Base-by-base conservation (phyloP, 2,888 invertebrate genomes). In the Drosophila yooni region DNA sequence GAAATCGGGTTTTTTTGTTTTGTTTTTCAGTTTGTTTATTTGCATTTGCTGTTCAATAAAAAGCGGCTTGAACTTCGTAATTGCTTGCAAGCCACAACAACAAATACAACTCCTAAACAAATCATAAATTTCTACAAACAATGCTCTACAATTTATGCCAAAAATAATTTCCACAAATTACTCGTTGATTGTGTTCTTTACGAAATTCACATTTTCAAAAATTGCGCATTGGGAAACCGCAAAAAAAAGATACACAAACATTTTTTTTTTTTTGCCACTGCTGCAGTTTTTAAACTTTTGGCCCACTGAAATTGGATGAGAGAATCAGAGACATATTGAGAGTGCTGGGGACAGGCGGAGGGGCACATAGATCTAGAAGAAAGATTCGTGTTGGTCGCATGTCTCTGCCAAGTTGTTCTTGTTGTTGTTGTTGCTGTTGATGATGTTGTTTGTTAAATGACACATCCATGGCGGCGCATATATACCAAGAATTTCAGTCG, bases 391-490 rank as follows among this genome's bases (percentile, higher is more conserved):
- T 76, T 86, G 83, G 78, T 78, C 78, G 70, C 70, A 70, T 70
- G 70, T 88, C 82, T 79, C 59, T 62, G 66, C 72, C 65, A 83
- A 73, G 62, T 73, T 79, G 67, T 60, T 58, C 21, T 21, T 21
- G 61, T 68, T 57, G 43, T 25, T 46, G 52, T 57, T 46, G 50
- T 31, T 70, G 71, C 62, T 59, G 43, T 60, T 74, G 31, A 10
- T 70, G 46, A 46, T 62, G 59, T 50, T 68, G 57, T 76, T 70
- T 75, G 51, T 73, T 67, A 68, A 86, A 83, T 87, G 90, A 87
- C 86, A 87, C 89, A 87, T 88, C 61, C 70, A 74, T 64, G 66
- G 69, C 78, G 82, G 69, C 78, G 82, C 77, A 89, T 87, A 83
- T 72, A 67, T 70, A 70, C 81, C 65, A 77, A 71, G 77, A 81